These are phyloP conservation scores for Leontocebus nigricollis DNA, from an alignment of 2,797 vertebrate species.

Conservation along the genomic window DNA sequence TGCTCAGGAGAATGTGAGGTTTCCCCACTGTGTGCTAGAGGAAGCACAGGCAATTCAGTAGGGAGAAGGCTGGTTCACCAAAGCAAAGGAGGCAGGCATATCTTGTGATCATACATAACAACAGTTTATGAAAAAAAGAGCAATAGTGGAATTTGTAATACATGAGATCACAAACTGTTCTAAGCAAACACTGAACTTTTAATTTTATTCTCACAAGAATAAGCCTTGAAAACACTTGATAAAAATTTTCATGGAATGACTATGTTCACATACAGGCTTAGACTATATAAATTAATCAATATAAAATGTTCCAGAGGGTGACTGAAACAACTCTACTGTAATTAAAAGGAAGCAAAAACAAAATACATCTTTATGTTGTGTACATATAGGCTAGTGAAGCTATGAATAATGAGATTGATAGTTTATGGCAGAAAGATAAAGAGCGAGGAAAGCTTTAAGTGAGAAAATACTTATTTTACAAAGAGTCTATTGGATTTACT, in stretches of 20 bases:
- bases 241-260: conserved; percentile 51
- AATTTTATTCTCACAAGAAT: conserved; percentile 36
- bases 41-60: conserved; percentile 68
- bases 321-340: conserved; percentile 19
- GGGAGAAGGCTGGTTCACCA: background rate
- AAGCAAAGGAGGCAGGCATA: conserved; percentile 62
- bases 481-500: background rate
- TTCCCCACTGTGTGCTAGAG: conserved; percentile 45
- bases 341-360: conserved; percentile 2
- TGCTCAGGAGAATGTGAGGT: conserved; percentile 18
- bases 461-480: background rate
- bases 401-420: background rate
- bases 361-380: background rate
- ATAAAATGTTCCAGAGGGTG: conserved; percentile 8
- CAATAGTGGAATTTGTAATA: conserved; percentile 11
- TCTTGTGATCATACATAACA: background rate
- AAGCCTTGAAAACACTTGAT: conserved; percentile 24
- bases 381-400: background rate
- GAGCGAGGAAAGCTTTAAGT: background rate
- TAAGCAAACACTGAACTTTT: conserved; percentile 36
- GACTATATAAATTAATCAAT: conserved; percentile 22
- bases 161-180: background rate
- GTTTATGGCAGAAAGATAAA: background rate
- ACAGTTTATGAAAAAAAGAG: background rate
- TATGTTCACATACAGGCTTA: background rate